Conservation (phyloP, 2,113 vertebrate species). For the Paradisaea rubra region DNA sequence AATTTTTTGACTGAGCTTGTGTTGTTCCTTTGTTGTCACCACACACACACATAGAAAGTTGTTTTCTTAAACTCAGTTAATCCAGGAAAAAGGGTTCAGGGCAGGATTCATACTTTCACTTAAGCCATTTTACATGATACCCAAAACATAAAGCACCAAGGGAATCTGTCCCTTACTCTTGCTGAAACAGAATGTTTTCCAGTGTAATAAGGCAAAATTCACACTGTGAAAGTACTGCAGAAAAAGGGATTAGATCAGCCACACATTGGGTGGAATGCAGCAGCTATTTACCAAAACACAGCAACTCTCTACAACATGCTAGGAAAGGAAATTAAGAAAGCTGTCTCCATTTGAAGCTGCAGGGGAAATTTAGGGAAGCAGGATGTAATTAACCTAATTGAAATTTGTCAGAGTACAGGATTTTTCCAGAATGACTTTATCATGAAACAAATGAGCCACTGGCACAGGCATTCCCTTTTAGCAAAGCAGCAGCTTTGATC, state of each 20-base stretch:
- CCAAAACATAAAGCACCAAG: neutral
- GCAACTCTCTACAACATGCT: neutral
- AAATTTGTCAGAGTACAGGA: neutral
- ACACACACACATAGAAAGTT: neutral
- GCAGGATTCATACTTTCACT: neutral
- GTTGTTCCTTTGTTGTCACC: neutral
- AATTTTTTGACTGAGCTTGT: neutral
- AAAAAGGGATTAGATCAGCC: constrained; percentile 9
- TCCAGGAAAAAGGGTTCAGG: neutral
- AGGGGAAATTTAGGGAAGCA: neutral
- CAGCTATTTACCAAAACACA: constrained; percentile 4
- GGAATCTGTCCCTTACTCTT: neutral
- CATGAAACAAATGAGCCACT: constrained; percentile 5
- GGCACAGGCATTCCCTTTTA: neutral
- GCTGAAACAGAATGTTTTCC: neutral
- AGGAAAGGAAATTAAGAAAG: constrained; percentile 30
- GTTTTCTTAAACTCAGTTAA: neutral
- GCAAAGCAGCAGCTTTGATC: neutral
- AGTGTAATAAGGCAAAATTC: neutral
- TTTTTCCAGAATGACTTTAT: constrained; percentile 21
- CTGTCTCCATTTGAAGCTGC: neutral
- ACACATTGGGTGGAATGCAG: neutral
- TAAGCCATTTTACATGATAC: neutral
- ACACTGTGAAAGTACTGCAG: neutral
- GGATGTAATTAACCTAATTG: constrained; percentile 33